Evolutionary conservation across 1,140 invertebrate species (phyloP).

Genomic region (Danaus melanippus): DNA sequence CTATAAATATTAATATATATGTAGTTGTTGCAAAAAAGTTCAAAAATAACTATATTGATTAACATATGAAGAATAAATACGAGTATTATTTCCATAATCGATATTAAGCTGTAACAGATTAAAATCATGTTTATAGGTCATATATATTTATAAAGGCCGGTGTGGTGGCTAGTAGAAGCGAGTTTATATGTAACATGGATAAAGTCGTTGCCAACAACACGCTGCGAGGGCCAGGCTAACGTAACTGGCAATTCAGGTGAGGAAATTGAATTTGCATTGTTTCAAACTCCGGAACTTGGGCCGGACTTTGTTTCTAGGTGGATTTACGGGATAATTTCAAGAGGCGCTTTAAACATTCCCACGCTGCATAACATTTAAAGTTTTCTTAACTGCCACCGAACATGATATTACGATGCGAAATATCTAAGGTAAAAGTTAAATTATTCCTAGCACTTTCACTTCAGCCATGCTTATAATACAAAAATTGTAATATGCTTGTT

Average conservation of each 20-base stretch:
- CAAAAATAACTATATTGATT: no score
- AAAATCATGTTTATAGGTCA: no score
- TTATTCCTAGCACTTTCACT: no score
- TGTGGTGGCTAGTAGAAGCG: slow-evolving; percentile 9
- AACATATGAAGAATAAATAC: no score
- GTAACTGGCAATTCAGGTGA: slow-evolving; percentile 34
- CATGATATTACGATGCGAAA: neutral
- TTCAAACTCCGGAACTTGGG: slow-evolving; percentile 33
- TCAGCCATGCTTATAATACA: no score
- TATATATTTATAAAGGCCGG: no score
- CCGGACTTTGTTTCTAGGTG: slow-evolving; percentile 29
- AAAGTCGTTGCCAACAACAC: slow-evolving; percentile 1
- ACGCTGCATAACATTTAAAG: slow-evolving; percentile 21
- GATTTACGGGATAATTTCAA: slow-evolving; percentile 32
- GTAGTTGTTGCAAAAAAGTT: no score
- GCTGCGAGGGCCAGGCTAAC: slow-evolving; percentile 12
- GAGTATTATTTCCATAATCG: no score
- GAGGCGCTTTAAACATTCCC: slow-evolving; percentile 20
- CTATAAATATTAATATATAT: no score
- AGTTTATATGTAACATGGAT: slow-evolving; percentile 16
- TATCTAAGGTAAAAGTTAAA: no score
- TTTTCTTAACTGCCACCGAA: slow-evolving; percentile 7
- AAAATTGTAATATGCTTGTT: no score
- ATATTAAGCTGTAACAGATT: no score
- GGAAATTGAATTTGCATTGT: slow-evolving; percentile 45